Conservation (phyloP, 1,140 invertebrate genomes). For the Aleiodes sp. region DNA sequence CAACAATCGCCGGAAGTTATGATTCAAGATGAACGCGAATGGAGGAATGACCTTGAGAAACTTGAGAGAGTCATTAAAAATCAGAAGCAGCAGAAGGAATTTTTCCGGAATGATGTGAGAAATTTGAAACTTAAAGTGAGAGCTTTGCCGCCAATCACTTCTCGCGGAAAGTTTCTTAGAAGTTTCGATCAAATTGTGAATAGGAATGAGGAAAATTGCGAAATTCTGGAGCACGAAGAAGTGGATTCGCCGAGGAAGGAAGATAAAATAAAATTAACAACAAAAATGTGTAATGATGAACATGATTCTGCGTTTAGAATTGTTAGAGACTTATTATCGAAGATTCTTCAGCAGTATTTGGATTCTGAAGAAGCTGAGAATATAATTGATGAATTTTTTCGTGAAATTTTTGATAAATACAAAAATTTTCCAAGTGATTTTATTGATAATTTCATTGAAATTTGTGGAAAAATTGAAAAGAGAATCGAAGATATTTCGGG, state of each 20-base stretch:
- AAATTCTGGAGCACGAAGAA: too few species aligned
- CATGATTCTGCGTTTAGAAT: not conserved
- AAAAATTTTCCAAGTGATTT: not conserved
- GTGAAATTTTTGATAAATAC: not conserved
- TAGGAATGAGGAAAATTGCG: not conserved
- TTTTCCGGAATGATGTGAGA: slow-evolving; percentile 49
- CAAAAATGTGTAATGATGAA: not conserved
- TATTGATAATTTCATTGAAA: not conserved
- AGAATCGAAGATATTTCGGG: slow-evolving; percentile 6
- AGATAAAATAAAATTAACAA: not conserved
- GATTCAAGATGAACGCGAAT: slow-evolving; percentile 21
- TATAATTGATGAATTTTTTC: not conserved
- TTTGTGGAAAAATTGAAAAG: slow-evolving; percentile 5
- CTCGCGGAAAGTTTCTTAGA: not conserved
- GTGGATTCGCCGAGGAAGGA: not conserved
- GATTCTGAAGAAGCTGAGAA: not conserved
- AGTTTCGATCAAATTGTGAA: not conserved
- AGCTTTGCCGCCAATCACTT: slow-evolving; percentile 36
- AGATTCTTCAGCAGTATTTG: not conserved
- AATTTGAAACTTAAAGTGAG: slow-evolving; percentile 47
- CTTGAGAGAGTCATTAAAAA: slow-evolving; percentile 46
- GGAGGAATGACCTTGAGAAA: slow-evolving; percentile 41
- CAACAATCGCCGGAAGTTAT: slow-evolving; percentile 38
- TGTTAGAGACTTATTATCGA: not conserved
- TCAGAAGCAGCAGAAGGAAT: slow-evolving; percentile 48